Evolutionary conservation across 2,113 vertebrate species (phyloP), one percentile per base, ranked within the genome.

Genomic region (Bubo scandiacus): DNA sequence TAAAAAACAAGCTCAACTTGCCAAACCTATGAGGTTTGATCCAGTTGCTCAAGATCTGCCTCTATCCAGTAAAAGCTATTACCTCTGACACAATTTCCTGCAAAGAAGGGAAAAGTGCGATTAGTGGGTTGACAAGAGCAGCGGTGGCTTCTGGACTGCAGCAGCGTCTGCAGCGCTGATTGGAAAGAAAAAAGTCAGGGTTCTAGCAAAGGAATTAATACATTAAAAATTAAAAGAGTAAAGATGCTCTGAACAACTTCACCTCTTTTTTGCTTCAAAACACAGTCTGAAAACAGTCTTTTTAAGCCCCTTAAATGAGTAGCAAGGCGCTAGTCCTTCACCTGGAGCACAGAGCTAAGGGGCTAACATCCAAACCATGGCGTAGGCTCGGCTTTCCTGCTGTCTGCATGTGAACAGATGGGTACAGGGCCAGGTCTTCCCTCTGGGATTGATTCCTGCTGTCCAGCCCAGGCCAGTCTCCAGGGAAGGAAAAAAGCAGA

Each of bases 51-150:
- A 95, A 94, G 91, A 94, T 62, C 92, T 94, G 95, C 81, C 70
- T 82, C 96, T 88, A 20, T 88, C 81, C 92, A 95, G 86, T 95
- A 94, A 96, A 92, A 90, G 86, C 81, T 87, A 97, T 95, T 95
- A 92, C 92, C 86, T 77, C 95, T 96, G 94, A 94, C 92, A 96
- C 89, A 79, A 92, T 89, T 95, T 97, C 95, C 96, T 94, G 96
- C 84, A 66, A 82, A 87, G 86, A 89, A 78, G 84, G 86, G 68
- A 89, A 82, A 95, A 95, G 63, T 6, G 4, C 17, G 3, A 87
- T 95, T 77, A 97, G 81, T 70, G 86, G 96, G 86, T 34, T 75
- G 70, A 82, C 36, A 79, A 47, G 81, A 84, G 81, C 81, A 57
- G 78, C 0, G 4, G 84, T 75, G 84, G 87, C 93, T 95, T 81